phyloP scores from a whole-genome alignment of 2,888 invertebrate species.

The Melinaea menophilus region DNA sequence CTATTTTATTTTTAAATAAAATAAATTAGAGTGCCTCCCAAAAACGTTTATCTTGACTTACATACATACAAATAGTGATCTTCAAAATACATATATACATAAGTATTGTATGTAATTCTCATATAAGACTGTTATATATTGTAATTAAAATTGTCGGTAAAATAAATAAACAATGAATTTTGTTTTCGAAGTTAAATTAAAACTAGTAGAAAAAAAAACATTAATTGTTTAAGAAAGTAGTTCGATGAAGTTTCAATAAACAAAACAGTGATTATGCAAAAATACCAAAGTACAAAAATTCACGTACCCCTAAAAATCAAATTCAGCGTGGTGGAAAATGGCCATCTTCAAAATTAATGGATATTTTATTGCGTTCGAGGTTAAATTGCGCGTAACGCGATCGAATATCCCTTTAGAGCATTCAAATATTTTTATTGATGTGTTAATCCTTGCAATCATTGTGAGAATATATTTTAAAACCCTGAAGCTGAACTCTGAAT shows the following conservation, averaged over 20 bases:
- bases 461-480: background rate
- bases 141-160: no score
- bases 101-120: no score
- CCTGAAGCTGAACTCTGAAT: no score
- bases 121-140: no score
- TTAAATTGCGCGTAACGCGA: constrained; percentile 71
- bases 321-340: constrained; percentile 67
- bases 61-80: no score
- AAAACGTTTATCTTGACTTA: no score
- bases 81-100: no score
- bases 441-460: background rate
- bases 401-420: constrained; percentile 46
- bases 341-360: constrained; percentile 73
- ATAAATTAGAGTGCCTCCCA: background rate
- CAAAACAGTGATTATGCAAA: constrained; percentile 24
- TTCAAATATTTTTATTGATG: constrained; percentile 38
- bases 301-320: constrained; percentile 44
- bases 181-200: no score
- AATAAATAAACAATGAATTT: no score
- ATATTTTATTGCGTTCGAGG: constrained; percentile 71
- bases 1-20: no score
- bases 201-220: no score
- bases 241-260: background rate
- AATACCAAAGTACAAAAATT: constrained; percentile 14
- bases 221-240: no score